These are phyloP conservation scores for Lochmaea crataegi DNA, from an alignment of 2,888 invertebrate genomes.

Conservation along the genomic window DNA sequence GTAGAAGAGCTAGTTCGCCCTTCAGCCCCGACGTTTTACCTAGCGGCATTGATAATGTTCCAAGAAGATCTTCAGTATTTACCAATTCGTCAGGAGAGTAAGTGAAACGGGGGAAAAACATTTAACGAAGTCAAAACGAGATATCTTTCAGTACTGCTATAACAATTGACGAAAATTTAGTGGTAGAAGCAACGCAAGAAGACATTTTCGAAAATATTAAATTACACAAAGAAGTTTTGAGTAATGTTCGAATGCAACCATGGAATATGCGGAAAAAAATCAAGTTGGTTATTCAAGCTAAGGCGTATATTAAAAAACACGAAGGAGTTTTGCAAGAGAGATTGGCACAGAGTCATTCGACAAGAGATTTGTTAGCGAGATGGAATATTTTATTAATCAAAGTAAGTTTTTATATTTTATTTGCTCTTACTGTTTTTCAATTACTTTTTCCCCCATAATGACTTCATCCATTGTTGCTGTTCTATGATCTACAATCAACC, in stretches of 20 bases:
- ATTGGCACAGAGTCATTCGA: slow-evolving; percentile 88
- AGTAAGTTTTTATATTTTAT: slow-evolving; percentile 68
- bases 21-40: slow-evolving; percentile 66
- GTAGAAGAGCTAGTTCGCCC: slow-evolving; percentile 72
- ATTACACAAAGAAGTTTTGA: slow-evolving; percentile 90
- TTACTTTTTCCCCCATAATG: too few species aligned
- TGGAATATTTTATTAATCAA: slow-evolving; percentile 84
- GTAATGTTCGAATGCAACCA: slow-evolving; percentile 87
- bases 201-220: slow-evolving; percentile 92
- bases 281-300: slow-evolving; percentile 85
- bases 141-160: slow-evolving; percentile 74
- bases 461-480: too few species aligned
- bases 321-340: slow-evolving; percentile 91
- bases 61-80: slow-evolving; percentile 79
- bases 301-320: slow-evolving; percentile 87
- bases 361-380: slow-evolving; percentile 85
- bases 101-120: slow-evolving; percentile 58
- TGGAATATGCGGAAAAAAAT: slow-evolving; percentile 86
- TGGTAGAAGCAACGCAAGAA: slow-evolving; percentile 78
- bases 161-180: slow-evolving; percentile 78
- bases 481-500: too few species aligned
- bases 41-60: slow-evolving; percentile 61
- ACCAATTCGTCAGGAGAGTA: slow-evolving; percentile 91
- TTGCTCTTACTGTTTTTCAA: too few species aligned
- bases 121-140: neutral